Base-by-base conservation (phyloP, 2,888 invertebrate genomes). In the Catocala sponsa region DNA sequence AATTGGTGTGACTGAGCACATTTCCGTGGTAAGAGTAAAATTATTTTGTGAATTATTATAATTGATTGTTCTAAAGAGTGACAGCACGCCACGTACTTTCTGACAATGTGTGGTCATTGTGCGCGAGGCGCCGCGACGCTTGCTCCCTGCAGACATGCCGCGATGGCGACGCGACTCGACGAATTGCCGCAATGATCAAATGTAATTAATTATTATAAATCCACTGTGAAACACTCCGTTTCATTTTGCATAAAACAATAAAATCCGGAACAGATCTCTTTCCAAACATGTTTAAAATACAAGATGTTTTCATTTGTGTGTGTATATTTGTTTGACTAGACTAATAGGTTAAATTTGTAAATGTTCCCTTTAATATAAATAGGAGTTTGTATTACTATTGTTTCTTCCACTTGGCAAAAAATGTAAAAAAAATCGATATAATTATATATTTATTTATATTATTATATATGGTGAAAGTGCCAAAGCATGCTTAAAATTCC, bases 301-400 rank as follows among this genome's bases (percentile, higher is more conserved):
- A 44, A 44, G 1, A 6, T 63, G n/a, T 66, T 58, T 79, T 88
- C 82, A 84, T 87, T 89, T 87, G 88, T 90, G 89, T 89, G 90
- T 92, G 92, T 92, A 93, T 91, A 92, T 92, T 91, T 89, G 92
- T 92, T 93, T 90, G 84, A 75, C 63, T 91, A 91, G 88, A 81
- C 79, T 88, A 91, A 85, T 93, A 92, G 91, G 87, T 87, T 91
- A 90, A 91, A 91, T 91, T 88, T 91, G 91, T 91, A 90, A 91
- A 91, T 90, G 85, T 86, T 84, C 82, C 82, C 74, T 70, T 79
- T 63, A 63, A 64, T 73, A 78, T 77, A 76, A 68, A 73, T 78
- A 78, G 68, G 46, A 67, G 54, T 73, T 72, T 69, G 69, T 77
- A 78, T 75, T 70, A 67, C 66, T 63, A 73, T 74, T 74, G 68